Percentiles rank a stretch among this genome's conserved stretches.
Conservation (phyloP, 2,797 vertebrate species). For the Etheostoma nigrum region DNA sequence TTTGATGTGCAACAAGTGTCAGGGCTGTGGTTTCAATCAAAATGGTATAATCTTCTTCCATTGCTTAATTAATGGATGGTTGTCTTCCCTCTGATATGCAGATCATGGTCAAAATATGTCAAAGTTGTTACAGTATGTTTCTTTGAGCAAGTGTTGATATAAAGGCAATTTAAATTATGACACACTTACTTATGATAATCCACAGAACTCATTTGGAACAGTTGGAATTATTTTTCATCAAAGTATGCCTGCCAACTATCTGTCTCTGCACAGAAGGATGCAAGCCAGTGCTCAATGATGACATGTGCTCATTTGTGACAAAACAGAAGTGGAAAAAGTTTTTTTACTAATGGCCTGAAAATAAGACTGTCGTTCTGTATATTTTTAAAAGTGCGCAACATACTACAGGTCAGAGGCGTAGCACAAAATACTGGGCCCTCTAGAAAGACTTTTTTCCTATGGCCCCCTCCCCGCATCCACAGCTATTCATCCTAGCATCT, state of each 20-base stretch:
- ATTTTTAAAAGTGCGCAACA: too few relatives aligned
- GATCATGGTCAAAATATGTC: neutral
- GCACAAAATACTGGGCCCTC: too few relatives aligned
- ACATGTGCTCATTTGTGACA: neutral
- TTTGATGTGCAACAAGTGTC: constrained; percentile 24
- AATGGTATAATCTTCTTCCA: constrained; percentile 13
- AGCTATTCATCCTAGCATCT: too few relatives aligned
- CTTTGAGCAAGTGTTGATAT: constrained; percentile 20
- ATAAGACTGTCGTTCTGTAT: too few relatives aligned
- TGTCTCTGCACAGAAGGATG: constrained; percentile 12
- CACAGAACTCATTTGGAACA: constrained; percentile 28
- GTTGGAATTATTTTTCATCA: constrained; percentile 36
- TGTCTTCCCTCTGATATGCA: constrained; percentile 16
- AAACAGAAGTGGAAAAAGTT: neutral
- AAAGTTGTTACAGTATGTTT: neutral
- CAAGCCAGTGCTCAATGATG: neutral
- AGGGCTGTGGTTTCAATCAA: constrained; percentile 16
- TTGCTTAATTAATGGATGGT: constrained; percentile 22
- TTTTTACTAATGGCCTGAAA: too few relatives aligned
- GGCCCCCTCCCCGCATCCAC: too few relatives aligned
- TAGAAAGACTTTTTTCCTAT: too few relatives aligned
- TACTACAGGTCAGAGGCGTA: too few relatives aligned
- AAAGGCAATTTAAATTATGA: constrained; percentile 26
- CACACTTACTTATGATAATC: constrained; percentile 35
- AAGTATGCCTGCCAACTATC: constrained; percentile 25